Conservation (phyloP, 2,113 vertebrate species). For the Oreochromis spilurus region DNA sequence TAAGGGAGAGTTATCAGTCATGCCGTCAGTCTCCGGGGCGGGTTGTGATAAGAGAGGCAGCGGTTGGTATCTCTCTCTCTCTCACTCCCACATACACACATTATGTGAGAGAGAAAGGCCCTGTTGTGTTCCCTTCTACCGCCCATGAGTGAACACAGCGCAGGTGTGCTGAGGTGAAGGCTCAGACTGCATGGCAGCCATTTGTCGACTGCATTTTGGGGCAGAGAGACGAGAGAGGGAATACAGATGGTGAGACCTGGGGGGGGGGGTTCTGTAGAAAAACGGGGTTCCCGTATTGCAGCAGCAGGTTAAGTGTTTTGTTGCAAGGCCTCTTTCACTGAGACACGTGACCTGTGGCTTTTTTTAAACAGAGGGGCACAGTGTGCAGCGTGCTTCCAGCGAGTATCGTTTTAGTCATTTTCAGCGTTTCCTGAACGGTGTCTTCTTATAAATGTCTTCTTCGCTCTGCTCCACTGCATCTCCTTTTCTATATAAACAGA, state of each 20-base stretch:
- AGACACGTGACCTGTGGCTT: background rate
- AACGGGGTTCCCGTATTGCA: background rate
- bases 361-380: background rate
- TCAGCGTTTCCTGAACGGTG: background rate
- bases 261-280: background rate
- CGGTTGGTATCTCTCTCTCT: constrained; percentile 31
- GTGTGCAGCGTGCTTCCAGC: background rate
- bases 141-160: constrained; percentile 39
- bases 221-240: background rate
- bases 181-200: constrained; percentile 21
- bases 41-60: constrained; percentile 55
- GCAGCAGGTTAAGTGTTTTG: constrained; percentile 18
- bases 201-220: constrained; percentile 34
- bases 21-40: constrained; percentile 56
- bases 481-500: background rate
- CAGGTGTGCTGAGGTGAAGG: constrained; percentile 51
- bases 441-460: background rate
- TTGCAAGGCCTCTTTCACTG: background rate
- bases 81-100: background rate
- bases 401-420: background rate
- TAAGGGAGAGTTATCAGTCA: constrained; percentile 53
- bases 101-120: background rate
- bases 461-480: background rate
- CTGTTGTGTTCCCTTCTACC: constrained; percentile 45
- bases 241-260: constrained; percentile 1